These are phyloP conservation scores for Hesperia comma DNA, from an alignment of 2,888 invertebrate species.

Conservation along the genomic window DNA sequence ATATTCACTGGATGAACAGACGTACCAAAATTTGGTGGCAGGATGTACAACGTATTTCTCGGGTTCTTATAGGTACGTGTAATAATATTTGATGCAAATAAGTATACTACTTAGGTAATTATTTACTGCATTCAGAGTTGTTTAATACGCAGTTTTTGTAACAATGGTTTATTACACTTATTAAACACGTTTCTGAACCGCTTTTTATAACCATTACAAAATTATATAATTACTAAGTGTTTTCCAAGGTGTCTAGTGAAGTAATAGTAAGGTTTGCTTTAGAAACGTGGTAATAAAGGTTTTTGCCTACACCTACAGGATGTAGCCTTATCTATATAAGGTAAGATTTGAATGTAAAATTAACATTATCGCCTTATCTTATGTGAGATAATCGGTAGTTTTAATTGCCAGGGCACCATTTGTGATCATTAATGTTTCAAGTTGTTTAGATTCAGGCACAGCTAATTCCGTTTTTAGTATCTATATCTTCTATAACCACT, in stretches of 20 bases:
- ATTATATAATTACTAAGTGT: constrained; percentile 25
- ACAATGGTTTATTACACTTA: not conserved
- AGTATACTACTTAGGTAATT: no score
- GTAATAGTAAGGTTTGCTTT: constrained; percentile 35
- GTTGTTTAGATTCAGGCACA: constrained; percentile 6
- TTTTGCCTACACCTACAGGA: constrained; percentile 45
- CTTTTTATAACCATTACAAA: constrained; percentile 21
- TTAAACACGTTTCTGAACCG: no score
- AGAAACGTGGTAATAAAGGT: constrained; percentile 42
- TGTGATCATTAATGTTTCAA: constrained; percentile 23
- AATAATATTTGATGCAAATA: not conserved
- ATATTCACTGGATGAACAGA: constrained; percentile 57
- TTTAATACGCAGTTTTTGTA: constrained; percentile 2
- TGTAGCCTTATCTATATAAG: constrained; percentile 32
- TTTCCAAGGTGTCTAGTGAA: constrained; percentile 28
- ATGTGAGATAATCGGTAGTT: constrained; percentile 27
- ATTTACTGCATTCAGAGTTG: not conserved
- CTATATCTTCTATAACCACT: no score
- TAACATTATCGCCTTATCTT: constrained; percentile 27
- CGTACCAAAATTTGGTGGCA: constrained; percentile 21
- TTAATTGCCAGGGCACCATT: constrained; percentile 22
- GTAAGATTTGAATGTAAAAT: constrained; percentile 29
- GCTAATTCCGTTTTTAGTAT: not conserved
- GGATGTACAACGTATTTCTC: not conserved
- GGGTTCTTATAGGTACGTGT: not conserved